phyloP scores from a whole-genome alignment of 1,140 invertebrate genomes.

The Drosophila oshimai region DNA sequence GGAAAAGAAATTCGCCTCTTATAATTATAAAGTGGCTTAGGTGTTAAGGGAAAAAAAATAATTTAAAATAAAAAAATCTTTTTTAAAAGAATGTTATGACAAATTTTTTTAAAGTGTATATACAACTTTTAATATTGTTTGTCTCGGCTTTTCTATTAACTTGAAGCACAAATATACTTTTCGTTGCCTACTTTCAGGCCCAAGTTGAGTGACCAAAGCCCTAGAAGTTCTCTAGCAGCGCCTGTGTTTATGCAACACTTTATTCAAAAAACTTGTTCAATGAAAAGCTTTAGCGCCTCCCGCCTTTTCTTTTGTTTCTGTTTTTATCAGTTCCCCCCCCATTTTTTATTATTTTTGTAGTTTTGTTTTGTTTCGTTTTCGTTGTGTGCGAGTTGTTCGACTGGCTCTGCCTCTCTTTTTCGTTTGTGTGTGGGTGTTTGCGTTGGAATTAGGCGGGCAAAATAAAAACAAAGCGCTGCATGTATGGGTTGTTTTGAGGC shows the following conservation, averaged over 20 bases:
- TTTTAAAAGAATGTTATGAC: too few species aligned
- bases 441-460: constrained; percentile 16
- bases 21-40: too few species aligned
- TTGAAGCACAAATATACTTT: background rate
- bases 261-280: background rate
- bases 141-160: too few species aligned
- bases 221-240: background rate
- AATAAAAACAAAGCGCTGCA: constrained; percentile 57
- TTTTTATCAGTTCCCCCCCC: constrained; percentile 5
- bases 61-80: too few species aligned
- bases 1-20: too few species aligned
- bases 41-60: too few species aligned
- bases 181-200: constrained; percentile 15
- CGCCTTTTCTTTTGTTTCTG: constrained; percentile 18
- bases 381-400: constrained; percentile 42
- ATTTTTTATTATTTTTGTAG: constrained; percentile 55
- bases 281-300: constrained; percentile 21
- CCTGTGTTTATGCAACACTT: constrained; percentile 14
- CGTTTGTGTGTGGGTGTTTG: background rate
- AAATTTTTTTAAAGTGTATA: background rate
- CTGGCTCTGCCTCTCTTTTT: constrained; percentile 37
- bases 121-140: background rate
- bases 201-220: constrained; percentile 23
- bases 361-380: constrained; percentile 74
- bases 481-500: constrained; percentile 58